Base-by-base conservation (phyloP, 2,113 vertebrate genomes). In the Zosterops borbonicus region DNA sequence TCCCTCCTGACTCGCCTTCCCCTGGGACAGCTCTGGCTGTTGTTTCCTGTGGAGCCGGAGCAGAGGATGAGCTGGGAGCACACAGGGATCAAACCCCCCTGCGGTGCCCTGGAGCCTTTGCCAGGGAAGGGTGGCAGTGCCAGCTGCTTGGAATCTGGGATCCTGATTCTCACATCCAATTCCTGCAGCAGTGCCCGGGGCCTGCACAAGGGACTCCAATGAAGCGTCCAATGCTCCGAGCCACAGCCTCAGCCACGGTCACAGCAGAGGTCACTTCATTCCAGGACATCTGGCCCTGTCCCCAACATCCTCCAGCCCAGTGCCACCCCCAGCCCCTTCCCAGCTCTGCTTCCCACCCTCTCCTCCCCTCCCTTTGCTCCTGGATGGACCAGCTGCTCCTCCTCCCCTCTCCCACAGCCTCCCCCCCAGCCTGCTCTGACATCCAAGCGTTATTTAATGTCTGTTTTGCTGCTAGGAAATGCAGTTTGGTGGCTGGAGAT, bases 401-500 rank as follows among this genome's bases (percentile, higher is more conserved):
- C 65, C 41, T 47, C 44, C 68, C 29, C 46, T 77, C 83, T 52
- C 63, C 65, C 70, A 55, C 49, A 84, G 3, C 55, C 87, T 76
- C 81, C 78, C 93, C 77, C 89, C 16, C 65, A 74, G 93, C 89
- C 28, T 24, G 33, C 71, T 88, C 79, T 87, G 94, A 86, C 92
- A 93, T 83, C 80, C 17, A 0, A 50, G 77, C 41, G 11, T 83
- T 88, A 73, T 92, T 96, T 94, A 77, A 93, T 93, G 75, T 80
- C 87, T 63, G 42, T 70, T 97, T 95, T 83, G 49, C 71, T 95
- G 76, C 93, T 94, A 77, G 63, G 71, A 90, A 90, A 77, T 63
- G 85, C 71, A 60, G 68, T 88, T 93, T 87, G 73, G 92, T 92
- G 83, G 71, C 90, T 93, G 92, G 47, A 90, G 89, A 90, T 9